phyloP scores from a whole-genome alignment of 1,140 invertebrate species.

The Prorops nasuta region DNA sequence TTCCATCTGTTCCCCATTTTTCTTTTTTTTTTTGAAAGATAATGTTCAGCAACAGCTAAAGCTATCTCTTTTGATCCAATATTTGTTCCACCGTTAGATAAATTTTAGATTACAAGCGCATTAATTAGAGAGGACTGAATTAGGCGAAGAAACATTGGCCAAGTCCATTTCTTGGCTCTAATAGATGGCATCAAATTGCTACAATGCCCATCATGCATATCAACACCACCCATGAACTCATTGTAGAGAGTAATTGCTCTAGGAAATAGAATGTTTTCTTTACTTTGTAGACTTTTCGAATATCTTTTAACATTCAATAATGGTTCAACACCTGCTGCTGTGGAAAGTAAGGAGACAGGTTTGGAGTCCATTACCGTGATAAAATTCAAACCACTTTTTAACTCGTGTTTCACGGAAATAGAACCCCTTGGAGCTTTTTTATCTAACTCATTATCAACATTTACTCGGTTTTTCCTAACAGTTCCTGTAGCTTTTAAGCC shows the following conservation, averaged over 20 bases:
- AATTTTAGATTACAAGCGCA: not conserved
- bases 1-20: not conserved
- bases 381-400: not conserved
- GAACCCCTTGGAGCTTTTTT: not conserved
- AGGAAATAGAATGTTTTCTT: not conserved
- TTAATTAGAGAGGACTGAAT: constrained; percentile 16
- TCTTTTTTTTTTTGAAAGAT: not conserved
- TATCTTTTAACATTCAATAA: not conserved
- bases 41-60: constrained; percentile 11
- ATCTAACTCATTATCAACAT: not conserved
- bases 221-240: constrained; percentile 7
- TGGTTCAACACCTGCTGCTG: not conserved
- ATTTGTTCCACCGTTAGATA: not conserved
- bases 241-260: not conserved
- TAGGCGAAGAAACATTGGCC: constrained; percentile 15
- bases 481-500: not conserved
- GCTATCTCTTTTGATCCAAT: constrained; percentile 10
- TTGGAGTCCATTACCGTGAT: not conserved
- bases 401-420: not conserved
- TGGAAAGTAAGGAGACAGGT: not conserved
- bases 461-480: not conserved
- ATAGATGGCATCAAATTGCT: constrained; percentile 13
- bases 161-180: constrained; percentile 19
- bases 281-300: not conserved
- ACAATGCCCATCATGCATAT: constrained; percentile 12